Evolutionary conservation across 2,113 vertebrate species (phyloP).

Genomic region (Tylochromis polylepis): DNA sequence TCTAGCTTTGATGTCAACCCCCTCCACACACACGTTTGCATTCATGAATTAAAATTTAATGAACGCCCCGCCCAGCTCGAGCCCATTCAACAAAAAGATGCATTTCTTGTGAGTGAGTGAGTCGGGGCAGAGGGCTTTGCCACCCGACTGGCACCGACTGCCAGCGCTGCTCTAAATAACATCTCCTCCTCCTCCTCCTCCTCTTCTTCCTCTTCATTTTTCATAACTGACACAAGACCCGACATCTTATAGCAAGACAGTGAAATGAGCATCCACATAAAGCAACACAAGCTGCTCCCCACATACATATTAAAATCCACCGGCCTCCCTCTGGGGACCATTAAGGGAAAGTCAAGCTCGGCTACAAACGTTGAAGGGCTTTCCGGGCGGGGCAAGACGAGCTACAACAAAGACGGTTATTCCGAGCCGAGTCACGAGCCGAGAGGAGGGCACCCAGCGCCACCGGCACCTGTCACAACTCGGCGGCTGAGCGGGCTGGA

Average conservation of each 20-base stretch:
- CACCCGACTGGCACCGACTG: not conserved
- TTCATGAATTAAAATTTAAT: not conserved
- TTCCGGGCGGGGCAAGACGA: not conserved
- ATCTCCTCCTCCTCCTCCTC: not conserved
- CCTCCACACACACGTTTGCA: too few relatives aligned
- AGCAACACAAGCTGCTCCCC: not conserved
- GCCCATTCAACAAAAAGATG: constrained; percentile 39
- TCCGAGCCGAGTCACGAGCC: constrained; percentile 9
- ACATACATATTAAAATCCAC: not conserved
- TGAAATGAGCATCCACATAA: not conserved
- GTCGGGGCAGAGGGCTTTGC: not conserved
- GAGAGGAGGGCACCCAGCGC: not conserved
- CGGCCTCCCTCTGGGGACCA: constrained; percentile 14
- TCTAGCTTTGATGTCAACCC: not conserved
- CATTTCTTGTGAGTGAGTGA: constrained; percentile 4
- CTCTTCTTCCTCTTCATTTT: not conserved
- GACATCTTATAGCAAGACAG: not conserved
- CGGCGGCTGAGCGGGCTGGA: constrained; percentile 25
- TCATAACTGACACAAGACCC: not conserved
- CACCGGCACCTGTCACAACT: constrained; percentile 27
- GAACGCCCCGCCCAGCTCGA: not conserved
- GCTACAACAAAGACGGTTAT: constrained; percentile 9
- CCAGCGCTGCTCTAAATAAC: constrained; percentile 36
- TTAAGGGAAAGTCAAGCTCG: constrained; percentile 30
- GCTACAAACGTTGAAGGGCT: not conserved